Conservation (phyloP, 2,113 vertebrate genomes). For the Tragulus kanchil region DNA sequence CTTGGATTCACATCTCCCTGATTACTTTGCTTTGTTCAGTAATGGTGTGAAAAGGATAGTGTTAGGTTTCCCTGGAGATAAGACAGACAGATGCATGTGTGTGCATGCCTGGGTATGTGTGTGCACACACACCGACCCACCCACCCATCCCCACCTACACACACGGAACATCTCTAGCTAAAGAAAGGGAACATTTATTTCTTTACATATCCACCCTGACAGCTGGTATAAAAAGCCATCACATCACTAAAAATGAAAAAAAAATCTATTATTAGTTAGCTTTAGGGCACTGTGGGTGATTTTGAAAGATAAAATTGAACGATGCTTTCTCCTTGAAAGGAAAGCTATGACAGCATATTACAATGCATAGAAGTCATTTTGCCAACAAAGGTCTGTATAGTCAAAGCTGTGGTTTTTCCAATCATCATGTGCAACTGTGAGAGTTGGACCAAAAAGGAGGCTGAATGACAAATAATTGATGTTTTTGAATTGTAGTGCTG, state of each 20-base stretch:
- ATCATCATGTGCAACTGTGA: not conserved
- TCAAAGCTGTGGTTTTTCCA: not conserved
- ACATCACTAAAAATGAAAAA: not conserved
- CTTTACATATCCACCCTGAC: not conserved
- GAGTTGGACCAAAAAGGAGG: not conserved
- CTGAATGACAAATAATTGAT: not conserved
- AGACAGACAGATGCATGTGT: not conserved
- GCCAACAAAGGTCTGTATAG: not conserved
- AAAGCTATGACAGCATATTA: not conserved
- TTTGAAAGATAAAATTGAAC: not conserved
- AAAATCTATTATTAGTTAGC: not conserved
- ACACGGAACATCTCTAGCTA: not conserved
- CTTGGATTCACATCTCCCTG: not conserved
- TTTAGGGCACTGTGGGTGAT: not conserved
- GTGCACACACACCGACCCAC: too few relatives aligned
- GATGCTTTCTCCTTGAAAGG: not conserved
- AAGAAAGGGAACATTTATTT: not conserved
- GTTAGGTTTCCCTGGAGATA: conserved; percentile 11
- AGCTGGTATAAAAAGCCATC: not conserved
- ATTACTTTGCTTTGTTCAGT: not conserved
- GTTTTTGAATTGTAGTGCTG: not conserved
- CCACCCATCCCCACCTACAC: rapidly evolving
- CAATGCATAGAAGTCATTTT: not conserved
- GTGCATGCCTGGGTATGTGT: too few relatives aligned
- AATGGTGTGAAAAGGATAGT: not conserved